Conservation (phyloP, 2,888 invertebrate genomes). For the Folsomia candida region DNA sequence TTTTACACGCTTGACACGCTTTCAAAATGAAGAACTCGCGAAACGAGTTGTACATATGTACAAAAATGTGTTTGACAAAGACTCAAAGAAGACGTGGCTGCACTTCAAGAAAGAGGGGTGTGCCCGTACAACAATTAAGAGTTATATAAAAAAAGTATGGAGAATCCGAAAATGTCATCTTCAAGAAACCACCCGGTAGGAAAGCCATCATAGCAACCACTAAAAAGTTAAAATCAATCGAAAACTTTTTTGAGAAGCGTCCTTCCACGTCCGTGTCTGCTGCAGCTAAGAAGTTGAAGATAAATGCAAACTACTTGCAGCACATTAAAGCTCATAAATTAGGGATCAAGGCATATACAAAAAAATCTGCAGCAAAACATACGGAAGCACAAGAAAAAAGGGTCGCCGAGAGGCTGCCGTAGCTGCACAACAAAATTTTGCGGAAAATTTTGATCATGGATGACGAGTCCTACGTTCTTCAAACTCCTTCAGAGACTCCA, state of each 20-base stretch:
- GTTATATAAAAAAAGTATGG: neutral
- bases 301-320: neutral
- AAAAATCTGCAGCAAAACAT: slow-evolving; percentile 22
- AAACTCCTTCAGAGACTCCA: slow-evolving; percentile 20
- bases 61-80: slow-evolving; percentile 1
- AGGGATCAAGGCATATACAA: slow-evolving; percentile 22
- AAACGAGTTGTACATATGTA: neutral
- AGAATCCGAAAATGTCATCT: neutral
- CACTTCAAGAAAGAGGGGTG: neutral
- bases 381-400: slow-evolving; percentile 14
- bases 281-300: slow-evolving; percentile 12
- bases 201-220: neutral
- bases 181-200: neutral
- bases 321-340: slow-evolving; percentile 15
- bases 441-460: slow-evolving; percentile 28
- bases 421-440: slow-evolving; percentile 16
- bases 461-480: slow-evolving; percentile 23
- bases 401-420: neutral
- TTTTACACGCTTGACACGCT: neutral
- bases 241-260: slow-evolving; percentile 2
- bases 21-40: slow-evolving; percentile 1
- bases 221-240: neutral
- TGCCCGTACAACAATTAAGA: slow-evolving; percentile 4
- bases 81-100: slow-evolving; percentile 1
- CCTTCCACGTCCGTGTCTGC: neutral